These are phyloP conservation scores for Psittacula derbiana DNA, from an alignment of 2,797 vertebrate species.

Conservation along the genomic window DNA sequence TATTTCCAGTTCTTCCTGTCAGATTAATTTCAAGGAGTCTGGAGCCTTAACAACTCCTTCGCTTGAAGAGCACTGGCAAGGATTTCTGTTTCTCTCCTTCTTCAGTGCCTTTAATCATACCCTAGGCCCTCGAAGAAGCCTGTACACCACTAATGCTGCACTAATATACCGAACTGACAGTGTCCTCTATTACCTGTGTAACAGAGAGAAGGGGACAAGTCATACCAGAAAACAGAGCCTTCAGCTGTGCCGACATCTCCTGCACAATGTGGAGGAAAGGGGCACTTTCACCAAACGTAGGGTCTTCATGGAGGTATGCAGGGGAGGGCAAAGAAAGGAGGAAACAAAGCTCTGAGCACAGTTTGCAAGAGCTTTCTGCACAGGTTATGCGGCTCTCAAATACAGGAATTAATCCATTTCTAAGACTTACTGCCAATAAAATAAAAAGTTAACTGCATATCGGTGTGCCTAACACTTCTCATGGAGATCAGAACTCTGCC, in stretches of 20 bases:
- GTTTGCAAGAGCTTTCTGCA: background rate
- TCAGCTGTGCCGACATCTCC: background rate
- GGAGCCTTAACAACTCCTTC: background rate
- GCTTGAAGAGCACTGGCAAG: background rate
- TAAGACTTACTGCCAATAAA: background rate
- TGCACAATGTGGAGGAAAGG: background rate
- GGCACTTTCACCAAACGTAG: background rate
- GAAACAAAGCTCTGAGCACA: background rate
- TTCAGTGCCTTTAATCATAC: background rate
- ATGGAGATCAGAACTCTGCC: background rate
- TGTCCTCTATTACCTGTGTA: background rate
- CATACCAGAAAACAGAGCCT: fast-evolving
- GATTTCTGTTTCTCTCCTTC: background rate
- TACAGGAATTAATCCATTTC: background rate
- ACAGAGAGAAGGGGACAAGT: background rate
- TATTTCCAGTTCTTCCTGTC: background rate
- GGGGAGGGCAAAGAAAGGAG: background rate
- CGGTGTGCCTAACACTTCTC: background rate
- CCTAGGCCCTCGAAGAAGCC: background rate
- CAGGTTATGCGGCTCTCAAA: background rate
- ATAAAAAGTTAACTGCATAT: background rate
- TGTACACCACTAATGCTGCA: background rate
- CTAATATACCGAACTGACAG: background rate
- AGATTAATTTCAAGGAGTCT: slow-evolving; percentile 21
- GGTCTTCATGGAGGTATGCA: background rate